Evolutionary conservation across 1,140 invertebrate genomes (phyloP), one percentile per base, ranked within the genome.

Genomic region (Procambarus clarkii): DNA sequence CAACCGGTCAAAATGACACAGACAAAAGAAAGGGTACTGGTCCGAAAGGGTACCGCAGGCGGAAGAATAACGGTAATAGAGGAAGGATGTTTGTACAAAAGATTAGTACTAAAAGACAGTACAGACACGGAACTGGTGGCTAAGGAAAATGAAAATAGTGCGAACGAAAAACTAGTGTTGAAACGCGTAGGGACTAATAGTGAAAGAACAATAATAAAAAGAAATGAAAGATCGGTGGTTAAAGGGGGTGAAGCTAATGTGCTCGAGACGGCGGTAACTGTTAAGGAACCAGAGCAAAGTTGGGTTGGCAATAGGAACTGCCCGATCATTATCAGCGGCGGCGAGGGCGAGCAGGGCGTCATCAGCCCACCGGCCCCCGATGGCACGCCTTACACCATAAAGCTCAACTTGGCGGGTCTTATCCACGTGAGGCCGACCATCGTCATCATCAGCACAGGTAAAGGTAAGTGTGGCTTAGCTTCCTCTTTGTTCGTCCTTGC

Each of bases 371-470:
- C 4, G 2, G 50, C 48, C 24, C 7, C 74, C 3, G 46, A 77
- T 71, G 24, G 48, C n/a, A 44, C 85, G n/a, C 50, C 76, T 46
- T 78, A 60, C 71, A 78, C 50, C n/a, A 86, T 86, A 34, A 76
- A 77, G 71, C 85, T 78, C 85, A 86, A 60, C 74, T 48, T 86
- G 5, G 18, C 85, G 34, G 85, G 85, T 2, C 74, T 86, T 50
- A 15, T 58, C 8, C 74, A 86, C n/a, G 74, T 78, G 9, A 86
- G 76, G 48, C 85, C 85, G 44, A 78, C 85, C 48, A 86, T 78
- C n/a, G 71, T 86, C 71, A 86, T 86, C 85, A 86, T 86, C 85
- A 78, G 71, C 76, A 86, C 85, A 76, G 85, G 85, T 45, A 86
- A 86, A 86, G 85, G 85, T 86, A 86, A 86, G 85, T 74, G 60